Evolutionary conservation across 2,113 vertebrate genomes (phyloP), one percentile per base, ranked within the genome.

Genomic region (Todiramphus saurophagus): DNA sequence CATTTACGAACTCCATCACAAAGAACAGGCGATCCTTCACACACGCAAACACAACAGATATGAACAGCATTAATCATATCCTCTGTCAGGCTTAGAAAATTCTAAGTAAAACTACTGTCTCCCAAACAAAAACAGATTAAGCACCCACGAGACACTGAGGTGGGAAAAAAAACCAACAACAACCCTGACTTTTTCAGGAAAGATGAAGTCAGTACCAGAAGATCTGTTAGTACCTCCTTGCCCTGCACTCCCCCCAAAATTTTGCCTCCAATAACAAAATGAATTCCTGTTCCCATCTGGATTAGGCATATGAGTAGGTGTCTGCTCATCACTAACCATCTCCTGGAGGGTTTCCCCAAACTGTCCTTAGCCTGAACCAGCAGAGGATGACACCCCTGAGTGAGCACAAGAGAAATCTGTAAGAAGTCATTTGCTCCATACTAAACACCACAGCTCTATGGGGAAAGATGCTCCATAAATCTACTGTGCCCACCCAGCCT

Each of bases 1-100:
- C 99, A 5, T 99, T 99, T 76, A 99, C 99, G 89, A 99, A 99
- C 97, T 99, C 99, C 99, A 99, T 99, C 96, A 99, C 99, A 24
- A 99, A 99, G 98, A 99, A 99, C 83, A 99, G 98, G 31, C 99
- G 99, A 83, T 99, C 99, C 99, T 99, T 96, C 58, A 64, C 73
- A 58, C 43, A 59, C 2, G 60, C 56, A 97, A 95, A 95, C 92
- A 97, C 20, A 97, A 83, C 81, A 93, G 41, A 94, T 25, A 92
- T 0, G 1, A 82, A 87, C 33, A 95, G 41, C 33, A 37, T 88
- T 67, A 76, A 88, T 18, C 12, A 93, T 12, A 48, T 13, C 74
- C 80, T 91, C 13, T 3, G 31, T 9, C 55, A 73, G 43, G 50
- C 51, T 55, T 58, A 44, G 21, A 41, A 72, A 55, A 6, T 20